Evolutionary conservation across 2,113 vertebrate genomes (phyloP).

Genomic region (Caracal caracal): DNA sequence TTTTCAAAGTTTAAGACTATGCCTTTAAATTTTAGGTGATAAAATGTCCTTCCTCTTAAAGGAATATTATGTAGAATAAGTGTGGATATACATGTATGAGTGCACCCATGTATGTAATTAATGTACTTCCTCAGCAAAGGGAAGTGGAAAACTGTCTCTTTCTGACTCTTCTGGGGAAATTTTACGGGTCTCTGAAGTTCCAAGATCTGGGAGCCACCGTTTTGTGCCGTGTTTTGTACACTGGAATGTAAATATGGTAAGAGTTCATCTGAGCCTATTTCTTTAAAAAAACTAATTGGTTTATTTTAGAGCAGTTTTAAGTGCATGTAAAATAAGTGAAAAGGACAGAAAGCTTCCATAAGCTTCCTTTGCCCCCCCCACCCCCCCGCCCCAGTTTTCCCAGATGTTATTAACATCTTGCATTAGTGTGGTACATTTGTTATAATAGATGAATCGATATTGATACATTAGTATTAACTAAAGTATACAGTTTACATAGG

Average conservation of each 20-base stretch:
- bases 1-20: neutral
- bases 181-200: slow-evolving; percentile 4
- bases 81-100: neutral
- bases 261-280: neutral
- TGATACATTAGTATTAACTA: too few species aligned
- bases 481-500: too few species aligned
- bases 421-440: too few species aligned
- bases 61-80: neutral
- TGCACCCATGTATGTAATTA: neutral
- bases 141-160: neutral
- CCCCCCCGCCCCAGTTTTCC: neutral
- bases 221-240: neutral
- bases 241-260: neutral
- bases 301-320: slow-evolving; percentile 10
- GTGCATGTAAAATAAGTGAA: neutral
- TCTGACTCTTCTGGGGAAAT: neutral
- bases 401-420: neutral
- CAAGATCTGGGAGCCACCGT: neutral
- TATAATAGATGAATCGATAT: too few species aligned
- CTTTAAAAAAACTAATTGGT: neutral
- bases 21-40: neutral
- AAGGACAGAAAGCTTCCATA: neutral
- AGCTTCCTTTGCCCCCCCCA: neutral
- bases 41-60: neutral
- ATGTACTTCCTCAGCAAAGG: neutral